Conservation (phyloP, 2,888 invertebrate species). For the Dicyrtomina minuta region DNA sequence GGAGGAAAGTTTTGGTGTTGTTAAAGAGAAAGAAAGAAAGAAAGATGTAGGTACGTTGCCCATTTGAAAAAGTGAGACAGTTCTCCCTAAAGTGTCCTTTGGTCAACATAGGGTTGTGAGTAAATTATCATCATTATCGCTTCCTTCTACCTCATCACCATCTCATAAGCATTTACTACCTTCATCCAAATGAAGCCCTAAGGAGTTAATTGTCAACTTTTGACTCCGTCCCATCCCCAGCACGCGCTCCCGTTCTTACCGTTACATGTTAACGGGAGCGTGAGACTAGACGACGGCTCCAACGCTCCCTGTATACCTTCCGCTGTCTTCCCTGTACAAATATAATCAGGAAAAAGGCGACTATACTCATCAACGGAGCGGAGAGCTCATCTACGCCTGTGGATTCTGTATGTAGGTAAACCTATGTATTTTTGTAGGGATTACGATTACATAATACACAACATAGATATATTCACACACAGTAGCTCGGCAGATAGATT, state of each 20-base stretch:
- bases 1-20: too few species aligned
- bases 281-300: too few species aligned
- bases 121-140: constrained; percentile 17
- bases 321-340: neutral
- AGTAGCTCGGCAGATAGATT: too few species aligned
- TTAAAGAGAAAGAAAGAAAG: neutral
- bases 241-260: neutral
- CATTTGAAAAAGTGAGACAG: too few species aligned
- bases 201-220: constrained; percentile 8
- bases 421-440: too few species aligned
- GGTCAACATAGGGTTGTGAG: constrained; percentile 16
- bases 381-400: too few species aligned
- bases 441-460: too few species aligned
- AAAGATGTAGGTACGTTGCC: neutral
- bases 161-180: constrained; percentile 24
- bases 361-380: too few species aligned
- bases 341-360: neutral
- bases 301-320: neutral
- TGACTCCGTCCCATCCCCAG: neutral
- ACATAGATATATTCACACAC: too few species aligned
- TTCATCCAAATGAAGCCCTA: constrained; percentile 4
- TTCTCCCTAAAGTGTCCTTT: constrained; percentile 21
- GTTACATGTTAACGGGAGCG: too few species aligned
- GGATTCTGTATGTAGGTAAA: too few species aligned
- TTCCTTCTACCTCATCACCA: constrained; percentile 16